phyloP scores from a whole-genome alignment of 1,140 invertebrate species.

The Drosophila pruinosa region DNA sequence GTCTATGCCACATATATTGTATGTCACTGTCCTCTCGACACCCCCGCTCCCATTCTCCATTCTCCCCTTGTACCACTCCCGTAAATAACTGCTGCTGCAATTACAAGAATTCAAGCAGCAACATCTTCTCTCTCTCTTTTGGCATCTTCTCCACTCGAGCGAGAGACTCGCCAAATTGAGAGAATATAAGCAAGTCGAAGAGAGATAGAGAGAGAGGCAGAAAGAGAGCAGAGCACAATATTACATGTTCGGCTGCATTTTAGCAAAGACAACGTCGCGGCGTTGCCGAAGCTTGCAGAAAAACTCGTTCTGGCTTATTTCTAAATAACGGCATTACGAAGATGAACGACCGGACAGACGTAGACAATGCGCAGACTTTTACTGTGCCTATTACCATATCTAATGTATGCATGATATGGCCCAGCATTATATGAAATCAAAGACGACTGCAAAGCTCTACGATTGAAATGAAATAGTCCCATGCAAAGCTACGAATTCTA shows the following conservation, averaged over 20 bases:
- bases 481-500: background rate
- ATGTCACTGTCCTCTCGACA: constrained; percentile 24
- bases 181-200: background rate
- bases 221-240: background rate
- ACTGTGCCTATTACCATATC: constrained; percentile 50
- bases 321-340: constrained; percentile 80
- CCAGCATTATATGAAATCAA: constrained; percentile 9
- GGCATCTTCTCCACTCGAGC: constrained; percentile 32
- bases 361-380: constrained; percentile 66
- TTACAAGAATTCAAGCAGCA: constrained; percentile 68
- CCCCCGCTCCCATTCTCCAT: background rate
- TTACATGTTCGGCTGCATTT: constrained; percentile 55
- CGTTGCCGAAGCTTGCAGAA: constrained; percentile 28
- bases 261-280: constrained; percentile 56
- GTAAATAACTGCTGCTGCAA: constrained; percentile 37
- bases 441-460: background rate
- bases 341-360: constrained; percentile 70
- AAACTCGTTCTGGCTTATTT: constrained; percentile 77
- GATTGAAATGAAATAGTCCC: background rate
- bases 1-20: constrained; percentile 37
- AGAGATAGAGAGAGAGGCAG: background rate
- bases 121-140: constrained; percentile 30
- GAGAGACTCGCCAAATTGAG: constrained; percentile 10
- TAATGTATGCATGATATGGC: constrained; percentile 29
- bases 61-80: background rate